Evolutionary conservation across 2,797 vertebrate genomes (phyloP).

Genomic region (Sylvilagus floridanus): DNA sequence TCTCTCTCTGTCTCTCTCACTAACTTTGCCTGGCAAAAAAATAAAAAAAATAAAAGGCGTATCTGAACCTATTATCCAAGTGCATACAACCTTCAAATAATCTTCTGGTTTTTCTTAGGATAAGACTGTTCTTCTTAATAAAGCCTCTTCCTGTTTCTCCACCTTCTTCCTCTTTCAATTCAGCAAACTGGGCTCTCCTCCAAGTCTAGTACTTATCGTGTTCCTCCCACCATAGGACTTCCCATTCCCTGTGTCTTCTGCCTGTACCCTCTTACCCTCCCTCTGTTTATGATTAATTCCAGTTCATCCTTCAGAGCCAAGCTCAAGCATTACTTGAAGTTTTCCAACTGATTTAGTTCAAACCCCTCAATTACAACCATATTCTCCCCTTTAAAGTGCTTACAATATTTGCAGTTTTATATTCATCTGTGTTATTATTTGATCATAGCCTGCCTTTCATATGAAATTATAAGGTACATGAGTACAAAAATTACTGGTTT

Average conservation of each 20-base stretch:
- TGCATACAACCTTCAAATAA: background rate
- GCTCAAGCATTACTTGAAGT: background rate
- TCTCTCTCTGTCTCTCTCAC: too few species aligned
- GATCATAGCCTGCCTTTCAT: background rate
- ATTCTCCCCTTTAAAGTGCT: background rate
- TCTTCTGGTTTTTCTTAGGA: background rate
- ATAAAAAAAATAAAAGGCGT: background rate
- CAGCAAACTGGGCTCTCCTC: background rate
- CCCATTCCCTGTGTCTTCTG: background rate
- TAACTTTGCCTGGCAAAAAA: too few species aligned
- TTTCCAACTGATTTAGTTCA: background rate
- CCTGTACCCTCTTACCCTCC: background rate
- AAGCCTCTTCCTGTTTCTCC: background rate
- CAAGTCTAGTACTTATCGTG: background rate
- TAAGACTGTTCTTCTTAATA: background rate
- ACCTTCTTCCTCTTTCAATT: background rate
- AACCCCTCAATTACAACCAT: background rate
- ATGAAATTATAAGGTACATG: background rate
- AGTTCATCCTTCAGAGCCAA: background rate
- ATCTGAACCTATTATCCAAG: background rate
- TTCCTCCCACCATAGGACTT: background rate
- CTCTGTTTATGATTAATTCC: background rate
- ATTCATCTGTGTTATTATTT: slow-evolving; percentile 1
- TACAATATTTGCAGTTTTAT: background rate
- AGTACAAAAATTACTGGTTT: background rate